Evolutionary conservation across 2,113 vertebrate genomes (phyloP), one percentile per base, ranked within the genome.

Genomic region (Centrocercus urophasianus): DNA sequence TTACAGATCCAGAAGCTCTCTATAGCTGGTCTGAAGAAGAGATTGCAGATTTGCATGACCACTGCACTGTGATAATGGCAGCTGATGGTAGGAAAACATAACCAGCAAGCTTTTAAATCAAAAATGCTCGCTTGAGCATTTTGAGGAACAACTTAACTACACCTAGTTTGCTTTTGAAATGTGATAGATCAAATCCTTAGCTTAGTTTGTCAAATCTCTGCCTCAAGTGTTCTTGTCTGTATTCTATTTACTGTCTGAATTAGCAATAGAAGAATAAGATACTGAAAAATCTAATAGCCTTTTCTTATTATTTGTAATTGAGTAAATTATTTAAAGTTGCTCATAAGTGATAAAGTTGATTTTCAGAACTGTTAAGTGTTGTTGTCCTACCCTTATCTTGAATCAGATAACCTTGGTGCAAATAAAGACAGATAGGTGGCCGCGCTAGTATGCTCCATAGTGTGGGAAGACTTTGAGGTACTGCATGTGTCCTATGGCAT

Each of bases 1-100:
- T 96, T 98, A 7, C 63, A 98, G 98, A 98, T 90, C 94, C 97
- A 6, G 97, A 97, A 36, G 72, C 89, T 83, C 97, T 97, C 64
- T 99, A 99, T 40, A 98, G 98, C 78, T 99, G 99, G 99, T 99
- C 98, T 6, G 98, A 99, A 64, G 98, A 98, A 40, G 99, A 99
- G 83, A 94, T 98, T 38, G 97, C 97, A 8, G 97, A 99, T 91
- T 67, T 99, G 47, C 96, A 98, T 59, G 83, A 98, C 66, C 96
- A 98, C 79, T 98, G 98, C 45, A 98, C 97, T 5, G 93, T 99
- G 66, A 97, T 99, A 82, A 95, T 99, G 5, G 99, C 99, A 36
- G 99, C 99, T 40, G 99, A 99, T 88, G 98, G 99, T 99, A 94
- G 89, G 97, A 70, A 28, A 36, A 81, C 40, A 50, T 0, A 81